phyloP scores from a whole-genome alignment of 1,140 invertebrate genomes.

The Dendrolimus kikuchii region DNA sequence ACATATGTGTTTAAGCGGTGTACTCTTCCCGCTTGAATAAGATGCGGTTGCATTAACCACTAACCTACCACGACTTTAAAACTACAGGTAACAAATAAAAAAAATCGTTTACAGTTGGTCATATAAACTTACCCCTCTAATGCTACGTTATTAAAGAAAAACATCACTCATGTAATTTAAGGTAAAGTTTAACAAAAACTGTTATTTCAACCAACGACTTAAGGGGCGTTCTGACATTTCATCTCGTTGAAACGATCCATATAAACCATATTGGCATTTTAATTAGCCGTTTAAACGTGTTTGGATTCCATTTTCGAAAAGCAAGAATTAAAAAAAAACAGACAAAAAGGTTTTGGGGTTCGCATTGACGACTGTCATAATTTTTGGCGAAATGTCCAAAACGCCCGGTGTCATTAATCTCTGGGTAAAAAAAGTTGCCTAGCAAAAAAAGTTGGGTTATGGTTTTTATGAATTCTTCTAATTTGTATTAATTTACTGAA shows the following conservation, averaged over 20 bases:
- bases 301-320: conserved; percentile 24
- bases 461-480: too few species aligned
- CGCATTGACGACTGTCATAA: conserved; percentile 17
- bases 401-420: conserved; percentile 27
- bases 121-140: too few species aligned
- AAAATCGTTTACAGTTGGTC: too few species aligned
- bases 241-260: conserved; percentile 15
- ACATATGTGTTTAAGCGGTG: too few species aligned
- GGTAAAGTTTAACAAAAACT: conserved; percentile 12
- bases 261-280: conserved; percentile 22
- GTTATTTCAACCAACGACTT: conserved; percentile 19
- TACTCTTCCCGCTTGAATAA: too few species aligned
- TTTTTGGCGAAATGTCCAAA: conserved; percentile 20
- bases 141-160: too few species aligned
- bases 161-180: too few species aligned
- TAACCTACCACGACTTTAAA: too few species aligned
- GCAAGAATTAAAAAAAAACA: conserved; percentile 5
- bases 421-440: conserved; percentile 1
- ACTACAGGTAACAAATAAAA: too few species aligned
- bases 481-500: too few species aligned
- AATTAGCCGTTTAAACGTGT: conserved; percentile 28
- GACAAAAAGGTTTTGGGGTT: conserved; percentile 9
- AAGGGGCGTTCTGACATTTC: conserved; percentile 16
- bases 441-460: too few species aligned
- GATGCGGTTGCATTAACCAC: too few species aligned